These are phyloP conservation scores for Spicauda simplicius DNA, from an alignment of 2,888 invertebrate species.

Conservation along the genomic window DNA sequence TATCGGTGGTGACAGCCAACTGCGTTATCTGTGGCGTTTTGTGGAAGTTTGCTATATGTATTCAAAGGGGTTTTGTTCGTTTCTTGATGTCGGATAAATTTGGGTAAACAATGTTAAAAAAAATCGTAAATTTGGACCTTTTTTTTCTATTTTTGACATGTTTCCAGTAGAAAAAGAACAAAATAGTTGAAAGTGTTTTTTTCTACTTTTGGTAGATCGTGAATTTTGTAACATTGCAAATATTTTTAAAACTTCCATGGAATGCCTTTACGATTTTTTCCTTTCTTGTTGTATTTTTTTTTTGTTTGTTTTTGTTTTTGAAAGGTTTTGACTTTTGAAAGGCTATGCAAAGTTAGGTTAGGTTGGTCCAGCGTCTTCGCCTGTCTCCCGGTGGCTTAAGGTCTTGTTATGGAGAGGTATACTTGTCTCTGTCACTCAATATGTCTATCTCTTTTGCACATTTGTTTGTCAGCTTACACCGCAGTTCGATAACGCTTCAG, in stretches of 20 bases:
- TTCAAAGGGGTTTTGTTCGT: background rate
- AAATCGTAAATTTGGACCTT: no score
- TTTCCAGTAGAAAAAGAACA: no score
- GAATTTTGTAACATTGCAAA: no score
- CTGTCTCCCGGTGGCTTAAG: conserved; percentile 47
- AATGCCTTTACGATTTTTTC: background rate
- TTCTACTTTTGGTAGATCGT: no score
- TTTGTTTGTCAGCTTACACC: conserved; percentile 17
- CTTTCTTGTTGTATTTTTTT: background rate
- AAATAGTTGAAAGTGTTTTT: no score
- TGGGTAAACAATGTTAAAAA: no score
- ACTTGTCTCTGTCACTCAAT: conserved; percentile 13
- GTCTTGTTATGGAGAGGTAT: conserved; percentile 53
- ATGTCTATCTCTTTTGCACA: conserved; percentile 7
- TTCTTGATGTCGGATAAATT: background rate
- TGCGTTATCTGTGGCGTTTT: conserved; percentile 51
- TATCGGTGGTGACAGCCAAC: conserved; percentile 49
- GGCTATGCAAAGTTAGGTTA: conserved; percentile 46
- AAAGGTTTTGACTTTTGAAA: conserved; percentile 57
- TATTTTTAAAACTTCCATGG: conserved; percentile 1
- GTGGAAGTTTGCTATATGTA: conserved; percentile 37
- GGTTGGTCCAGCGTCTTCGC: conserved; percentile 68
- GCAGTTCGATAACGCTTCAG: background rate
- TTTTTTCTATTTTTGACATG: no score
- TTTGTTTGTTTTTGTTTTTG: conserved; percentile 42